These are phyloP conservation scores for Machimus rusticus DNA, from an alignment of 2,888 invertebrate species.

Conservation along the genomic window DNA sequence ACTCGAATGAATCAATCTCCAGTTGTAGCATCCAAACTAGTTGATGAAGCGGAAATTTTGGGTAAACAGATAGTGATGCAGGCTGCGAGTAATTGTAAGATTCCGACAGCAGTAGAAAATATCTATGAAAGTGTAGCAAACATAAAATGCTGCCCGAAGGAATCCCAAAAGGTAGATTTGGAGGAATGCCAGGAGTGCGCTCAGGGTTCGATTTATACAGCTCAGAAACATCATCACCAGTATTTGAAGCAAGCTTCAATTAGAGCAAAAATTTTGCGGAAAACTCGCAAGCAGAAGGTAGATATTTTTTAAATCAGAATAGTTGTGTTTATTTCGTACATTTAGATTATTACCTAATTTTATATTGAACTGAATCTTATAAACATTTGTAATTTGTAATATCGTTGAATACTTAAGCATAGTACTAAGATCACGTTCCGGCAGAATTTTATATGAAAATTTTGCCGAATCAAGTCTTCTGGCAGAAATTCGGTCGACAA, in stretches of 20 bases:
- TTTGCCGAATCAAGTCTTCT: no score
- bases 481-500: no score
- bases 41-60: neutral
- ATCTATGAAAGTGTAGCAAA: constrained; percentile 61
- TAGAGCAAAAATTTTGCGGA: constrained; percentile 61
- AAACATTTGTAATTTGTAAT: no score
- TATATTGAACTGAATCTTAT: no score
- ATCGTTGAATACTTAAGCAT: no score
- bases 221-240: constrained; percentile 40
- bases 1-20: constrained; percentile 39
- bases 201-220: neutral
- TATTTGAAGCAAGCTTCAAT: constrained; percentile 61
- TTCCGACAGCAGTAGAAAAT: constrained; percentile 51
- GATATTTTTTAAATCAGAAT: constrained; percentile 37
- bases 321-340: no score
- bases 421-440: no score
- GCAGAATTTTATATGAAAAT: no score
- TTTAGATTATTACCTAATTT: no score
- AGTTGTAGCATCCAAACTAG: constrained; percentile 46
- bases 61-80: neutral
- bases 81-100: constrained; percentile 37
- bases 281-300: constrained; percentile 62
- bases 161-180: constrained; percentile 40
- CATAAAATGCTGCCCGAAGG: constrained; percentile 56
- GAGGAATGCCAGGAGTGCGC: constrained; percentile 46